These are phyloP conservation scores for Littorina saxatilis DNA, from an alignment of 1,140 invertebrate species.

Conservation along the genomic window DNA sequence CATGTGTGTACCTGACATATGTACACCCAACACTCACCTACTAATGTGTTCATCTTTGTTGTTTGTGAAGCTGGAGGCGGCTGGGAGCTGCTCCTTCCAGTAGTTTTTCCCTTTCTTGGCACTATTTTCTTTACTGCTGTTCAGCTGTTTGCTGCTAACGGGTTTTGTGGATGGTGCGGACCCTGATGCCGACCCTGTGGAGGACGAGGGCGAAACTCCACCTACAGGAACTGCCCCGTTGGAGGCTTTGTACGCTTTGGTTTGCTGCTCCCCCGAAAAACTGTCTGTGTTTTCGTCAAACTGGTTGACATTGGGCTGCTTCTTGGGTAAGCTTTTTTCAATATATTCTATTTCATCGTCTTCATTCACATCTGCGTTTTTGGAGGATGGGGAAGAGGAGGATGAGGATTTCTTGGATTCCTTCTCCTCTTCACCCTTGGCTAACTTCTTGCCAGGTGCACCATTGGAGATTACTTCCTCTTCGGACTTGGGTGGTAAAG, in stretches of 20 bases:
- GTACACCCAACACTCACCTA: constrained; percentile 51
- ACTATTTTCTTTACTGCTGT: constrained; percentile 70
- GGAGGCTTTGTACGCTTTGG: constrained; percentile 67
- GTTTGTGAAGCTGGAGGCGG: constrained; percentile 64
- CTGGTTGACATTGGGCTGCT: constrained; percentile 70
- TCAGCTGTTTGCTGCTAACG: constrained; percentile 63
- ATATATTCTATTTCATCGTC: constrained; percentile 72
- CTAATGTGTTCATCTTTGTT: constrained; percentile 72
- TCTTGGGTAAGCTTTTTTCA: constrained; percentile 69
- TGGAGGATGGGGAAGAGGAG: constrained; percentile 36
- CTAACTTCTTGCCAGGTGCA: constrained; percentile 59
- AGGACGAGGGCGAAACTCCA: constrained; percentile 29
- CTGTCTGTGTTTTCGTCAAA: constrained; percentile 71
- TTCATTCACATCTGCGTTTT: constrained; percentile 64
- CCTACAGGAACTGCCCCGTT: constrained; percentile 44
- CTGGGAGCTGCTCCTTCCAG: constrained; percentile 65
- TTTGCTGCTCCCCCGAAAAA: constrained; percentile 68
- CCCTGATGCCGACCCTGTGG: constrained; percentile 29
- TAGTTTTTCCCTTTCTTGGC: constrained; percentile 70
- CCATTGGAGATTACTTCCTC: constrained; percentile 75
- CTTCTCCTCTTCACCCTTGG: constrained; percentile 56
- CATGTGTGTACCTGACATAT: too few species aligned
- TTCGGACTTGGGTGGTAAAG: constrained; percentile 72
- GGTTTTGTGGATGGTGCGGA: constrained; percentile 36
- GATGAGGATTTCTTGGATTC: constrained; percentile 56